Evolutionary conservation across 1,140 invertebrate genomes (phyloP), one percentile per base, ranked within the genome.

Genomic region (Mizuhopecten yessoensis): DNA sequence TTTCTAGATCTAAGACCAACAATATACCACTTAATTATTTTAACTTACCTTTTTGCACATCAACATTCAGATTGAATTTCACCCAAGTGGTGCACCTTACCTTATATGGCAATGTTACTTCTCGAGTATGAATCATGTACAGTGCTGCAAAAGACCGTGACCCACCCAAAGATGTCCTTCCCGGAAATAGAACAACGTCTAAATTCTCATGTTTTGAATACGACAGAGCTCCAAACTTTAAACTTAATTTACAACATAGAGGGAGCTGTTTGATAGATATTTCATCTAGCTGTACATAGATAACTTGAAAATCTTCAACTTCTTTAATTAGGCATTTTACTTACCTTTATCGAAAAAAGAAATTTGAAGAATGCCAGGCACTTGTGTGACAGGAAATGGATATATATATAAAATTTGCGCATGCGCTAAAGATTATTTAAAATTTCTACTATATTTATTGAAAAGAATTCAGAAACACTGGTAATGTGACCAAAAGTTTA

Each of bases 341-440:
- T 75, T 75, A 75, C 57, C 57, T 75, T 75, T 29, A 5, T 29
- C 23, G 9, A 11, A 75, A 75, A 75, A 75, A 75, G 57, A 75
- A 75, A 75, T 75, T 75, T 75, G 57, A 75, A 75, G 57, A 75
- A 75, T 75, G 57, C 57, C 57, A 75, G 57, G 57, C 57, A 75
- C 57, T 75, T 75, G 57, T 75, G 57, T 75, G 57, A 75, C 57
- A 75, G 57, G 57, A 75, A 75, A 75, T 45, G 23, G 5, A 75
- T 29, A n/a, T 23, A 13, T 11, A 11, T 75, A 29, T n/a, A 29
- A 75, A 1, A 29, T 1, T 75, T 29, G 57, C 57, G 57, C 57
- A 75, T 75, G 57, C 57, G 57, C 57, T 9, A 7, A 0, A 75
- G 15, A n/a, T 75, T 13, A 29, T 75, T 75, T 75, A 9, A 75